Percentiles rank a stretch among this genome's conserved stretches.
These are phyloP conservation scores for Melanchra persicariae DNA, from an alignment of 2,888 invertebrate genomes.

Conservation along the genomic window DNA sequence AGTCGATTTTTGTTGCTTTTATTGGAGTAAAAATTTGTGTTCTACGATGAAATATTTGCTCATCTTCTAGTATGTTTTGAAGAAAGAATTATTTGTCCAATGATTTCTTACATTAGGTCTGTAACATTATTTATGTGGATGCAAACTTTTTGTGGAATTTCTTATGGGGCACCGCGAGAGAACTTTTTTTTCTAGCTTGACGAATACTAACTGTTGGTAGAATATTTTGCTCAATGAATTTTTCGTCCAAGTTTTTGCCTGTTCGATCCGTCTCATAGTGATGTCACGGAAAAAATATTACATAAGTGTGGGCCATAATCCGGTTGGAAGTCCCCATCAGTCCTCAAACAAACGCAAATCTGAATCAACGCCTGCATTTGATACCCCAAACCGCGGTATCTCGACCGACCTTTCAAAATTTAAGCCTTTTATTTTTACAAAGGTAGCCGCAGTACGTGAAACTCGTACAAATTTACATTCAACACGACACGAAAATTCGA, in stretches of 20 bases:
- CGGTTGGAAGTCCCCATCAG: background rate
- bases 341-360: constrained; percentile 34
- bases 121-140: too few species aligned
- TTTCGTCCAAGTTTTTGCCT: too few species aligned
- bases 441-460: constrained; percentile 58
- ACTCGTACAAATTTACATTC: constrained; percentile 72
- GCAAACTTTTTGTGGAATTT: background rate
- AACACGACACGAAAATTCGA: constrained; percentile 71
- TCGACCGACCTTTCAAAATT: constrained; percentile 44
- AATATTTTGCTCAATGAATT: too few species aligned
- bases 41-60: background rate
- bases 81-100: background rate
- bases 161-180: background rate
- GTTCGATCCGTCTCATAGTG: too few species aligned
- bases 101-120: too few species aligned
- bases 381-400: constrained; percentile 24
- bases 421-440: constrained; percentile 59
- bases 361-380: constrained; percentile 26
- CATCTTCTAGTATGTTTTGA: background rate
- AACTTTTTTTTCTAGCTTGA: background rate
- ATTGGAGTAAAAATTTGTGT: background rate
- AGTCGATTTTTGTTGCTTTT: constrained; percentile 21
- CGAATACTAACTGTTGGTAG: too few species aligned
- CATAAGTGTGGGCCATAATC: too few species aligned
- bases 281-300: too few species aligned